Base-by-base conservation (phyloP, 2,888 invertebrate species). In the Hirtodrosophila duncani region DNA sequence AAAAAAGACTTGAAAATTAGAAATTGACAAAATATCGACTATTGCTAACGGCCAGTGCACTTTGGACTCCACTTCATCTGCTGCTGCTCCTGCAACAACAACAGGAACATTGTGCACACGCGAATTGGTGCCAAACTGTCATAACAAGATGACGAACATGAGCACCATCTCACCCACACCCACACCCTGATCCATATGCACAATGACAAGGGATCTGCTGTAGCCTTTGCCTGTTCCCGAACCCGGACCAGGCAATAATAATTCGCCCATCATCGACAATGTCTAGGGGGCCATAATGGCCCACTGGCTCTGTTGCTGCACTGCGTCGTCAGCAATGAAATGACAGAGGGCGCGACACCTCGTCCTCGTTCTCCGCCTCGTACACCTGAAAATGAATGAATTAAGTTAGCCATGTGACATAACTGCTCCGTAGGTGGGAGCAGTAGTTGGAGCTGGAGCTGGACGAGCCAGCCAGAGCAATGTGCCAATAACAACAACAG, bases 201-300 rank as follows among this genome's bases (percentile, higher is more conserved):
- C n/a, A n/a, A n/a, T n/a, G n/a, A n/a, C n/a, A n/a, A n/a, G n/a
- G n/a, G n/a, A n/a, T n/a, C n/a, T n/a, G n/a, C n/a, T n/a, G n/a
- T n/a, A n/a, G n/a, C n/a, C n/a, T n/a, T n/a, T n/a, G n/a, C n/a
- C n/a, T n/a, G n/a, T n/a, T n/a, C n/a, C n/a, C n/a, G n/a, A n/a
- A n/a, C n/a, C n/a, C n/a, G n/a, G n/a, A n/a, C n/a, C 62, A 78
- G 79, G 79, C 75, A 75, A 79, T 79, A 79, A 72, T 75, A 72
- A 70, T 69, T 74, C 71, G 72, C 71, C 75, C 70, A 63, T 63
- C 72, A 72, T 78, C 75, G 71, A 69, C 78, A 72, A 78, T 70
- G 72, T 75, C 63, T 67, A 61, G 58, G 64, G 52, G 71, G 70
- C 75, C 70, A 79, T 72, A 67, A 71, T 67, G 43, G 67, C 75